Conservation (phyloP, 2,797 vertebrate species). For the Gadopsis bispinosus region DNA sequence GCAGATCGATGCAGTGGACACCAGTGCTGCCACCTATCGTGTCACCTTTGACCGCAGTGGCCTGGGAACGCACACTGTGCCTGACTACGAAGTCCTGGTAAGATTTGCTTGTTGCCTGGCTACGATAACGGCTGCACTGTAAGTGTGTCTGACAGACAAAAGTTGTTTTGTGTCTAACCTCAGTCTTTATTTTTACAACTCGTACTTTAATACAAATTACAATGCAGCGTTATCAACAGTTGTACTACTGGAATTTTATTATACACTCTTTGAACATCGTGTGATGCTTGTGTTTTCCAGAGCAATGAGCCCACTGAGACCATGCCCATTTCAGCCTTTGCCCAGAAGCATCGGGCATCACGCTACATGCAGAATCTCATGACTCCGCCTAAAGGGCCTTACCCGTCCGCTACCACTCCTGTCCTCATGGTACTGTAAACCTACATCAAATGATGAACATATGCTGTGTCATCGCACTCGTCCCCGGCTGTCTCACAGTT, state of each 20-base stretch:
- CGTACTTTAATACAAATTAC: neutral
- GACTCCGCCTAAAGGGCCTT: constrained; percentile 92
- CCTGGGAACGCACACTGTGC: constrained; percentile 97
- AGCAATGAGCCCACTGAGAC: constrained; percentile 98
- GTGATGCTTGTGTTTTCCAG: constrained; percentile 76
- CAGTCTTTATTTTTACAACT: neutral
- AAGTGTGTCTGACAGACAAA: neutral
- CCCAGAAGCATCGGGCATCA: constrained; percentile 95
- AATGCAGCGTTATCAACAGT: neutral
- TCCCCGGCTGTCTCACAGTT: neutral
- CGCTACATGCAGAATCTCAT: constrained; percentile 90
- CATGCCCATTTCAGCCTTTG: constrained; percentile 98
- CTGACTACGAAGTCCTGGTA: constrained; percentile 99
- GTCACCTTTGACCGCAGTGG: constrained; percentile 97
- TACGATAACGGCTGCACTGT: neutral
- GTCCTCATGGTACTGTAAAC: constrained; percentile 88
- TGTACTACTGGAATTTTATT: neutral
- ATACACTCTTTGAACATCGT: neutral
- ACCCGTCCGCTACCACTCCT: constrained; percentile 89
- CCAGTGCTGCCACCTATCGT: constrained; percentile 95
- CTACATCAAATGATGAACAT: neutral
- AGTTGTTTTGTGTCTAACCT: too few species aligned
- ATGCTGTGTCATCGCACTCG: neutral
- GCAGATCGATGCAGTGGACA: constrained; percentile 98
- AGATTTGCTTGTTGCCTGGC: constrained; percentile 63